phyloP scores from a whole-genome alignment of 2,113 vertebrate species.

The Nibea albiflora region DNA sequence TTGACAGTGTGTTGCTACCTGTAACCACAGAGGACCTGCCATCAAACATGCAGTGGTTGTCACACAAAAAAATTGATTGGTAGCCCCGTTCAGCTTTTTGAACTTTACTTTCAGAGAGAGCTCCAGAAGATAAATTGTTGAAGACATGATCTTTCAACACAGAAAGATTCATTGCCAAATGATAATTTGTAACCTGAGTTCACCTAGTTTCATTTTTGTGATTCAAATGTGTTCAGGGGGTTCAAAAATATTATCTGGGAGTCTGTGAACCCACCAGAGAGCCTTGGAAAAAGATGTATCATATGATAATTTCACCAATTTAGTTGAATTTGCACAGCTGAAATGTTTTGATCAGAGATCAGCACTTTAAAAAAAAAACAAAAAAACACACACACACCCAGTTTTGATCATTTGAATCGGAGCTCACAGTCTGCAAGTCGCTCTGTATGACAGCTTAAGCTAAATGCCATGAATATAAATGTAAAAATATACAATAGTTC shows the following conservation, averaged over 20 bases:
- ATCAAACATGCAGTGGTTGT: background rate
- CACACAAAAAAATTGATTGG: conserved; percentile 15
- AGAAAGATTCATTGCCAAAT: conserved; percentile 24
- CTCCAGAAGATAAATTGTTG: conserved; percentile 13
- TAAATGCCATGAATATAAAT: conserved; percentile 46
- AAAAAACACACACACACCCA: too few species aligned
- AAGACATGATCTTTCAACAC: conserved; percentile 20
- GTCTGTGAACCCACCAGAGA: conserved; percentile 16
- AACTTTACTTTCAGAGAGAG: conserved; percentile 20
- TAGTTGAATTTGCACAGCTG: conserved; percentile 20
- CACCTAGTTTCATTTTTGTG: conserved; percentile 24
- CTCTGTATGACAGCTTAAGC: conserved; percentile 11
- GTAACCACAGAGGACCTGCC: background rate
- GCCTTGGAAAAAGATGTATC: conserved; percentile 30
- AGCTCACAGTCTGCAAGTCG: background rate
- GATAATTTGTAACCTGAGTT: conserved; percentile 40
- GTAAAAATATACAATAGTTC: conserved; percentile 35
- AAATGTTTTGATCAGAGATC: conserved; percentile 44
- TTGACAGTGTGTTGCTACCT: background rate
- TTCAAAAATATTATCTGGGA: conserved; percentile 44
- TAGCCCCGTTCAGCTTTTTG: conserved; percentile 24
- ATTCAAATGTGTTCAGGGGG: conserved; percentile 44
- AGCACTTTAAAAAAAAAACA: conserved; percentile 5
- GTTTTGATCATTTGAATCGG: conserved; percentile 19
- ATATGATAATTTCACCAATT: conserved; percentile 26